Base-by-base conservation (phyloP, 2,113 vertebrate species). In the Megalops atlanticus region DNA sequence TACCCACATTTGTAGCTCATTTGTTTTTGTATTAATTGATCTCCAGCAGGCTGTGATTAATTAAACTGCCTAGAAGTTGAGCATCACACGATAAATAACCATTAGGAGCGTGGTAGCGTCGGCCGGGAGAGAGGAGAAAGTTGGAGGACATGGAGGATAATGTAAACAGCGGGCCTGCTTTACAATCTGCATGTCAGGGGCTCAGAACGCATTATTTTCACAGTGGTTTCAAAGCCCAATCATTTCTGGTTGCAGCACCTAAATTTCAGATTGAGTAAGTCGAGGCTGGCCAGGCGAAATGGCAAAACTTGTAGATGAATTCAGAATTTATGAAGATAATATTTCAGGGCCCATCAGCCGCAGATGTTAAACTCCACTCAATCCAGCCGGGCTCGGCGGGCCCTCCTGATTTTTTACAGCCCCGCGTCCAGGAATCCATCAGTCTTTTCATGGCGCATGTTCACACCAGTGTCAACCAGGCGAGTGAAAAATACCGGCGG, bases 1-100 rank as follows among this genome's bases (percentile, higher is more conserved):
- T 92, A 91, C 90, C 93, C 93, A 89, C 94, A 94, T 94, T 93
- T 95, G 94, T 94, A 93, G 91, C 94, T 96, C 94, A 96, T 98
- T 96, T 96, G 96, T 91, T 96, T 96, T 95, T 93, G 91, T 94
- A 95, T 95, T 96, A 97, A 97, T 97, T 97, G 97, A 97, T 97
- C 91, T 93, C 94, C 95, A 95, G 92, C 94, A 94, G 90, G 90
- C 87, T 87, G 89, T 97, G 96, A 98, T 96, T 96, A 97, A 97
- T 97, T 94, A 92, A 92, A 91, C 87, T 87, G 86, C 85, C 90
- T 93, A 94, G 69, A 74, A 94, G 94, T 93, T 93, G 91, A 93
- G 92, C 88, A 90, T 87, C 90, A 86, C 87, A 92, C 94, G 94
- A 97, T 98, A 94, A 96, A 96, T 97, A 95, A 94, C 91, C 92